Evolutionary conservation across 23 tunicate species (phyloP).

Genomic region (Clavelina lepadiformis): DNA sequence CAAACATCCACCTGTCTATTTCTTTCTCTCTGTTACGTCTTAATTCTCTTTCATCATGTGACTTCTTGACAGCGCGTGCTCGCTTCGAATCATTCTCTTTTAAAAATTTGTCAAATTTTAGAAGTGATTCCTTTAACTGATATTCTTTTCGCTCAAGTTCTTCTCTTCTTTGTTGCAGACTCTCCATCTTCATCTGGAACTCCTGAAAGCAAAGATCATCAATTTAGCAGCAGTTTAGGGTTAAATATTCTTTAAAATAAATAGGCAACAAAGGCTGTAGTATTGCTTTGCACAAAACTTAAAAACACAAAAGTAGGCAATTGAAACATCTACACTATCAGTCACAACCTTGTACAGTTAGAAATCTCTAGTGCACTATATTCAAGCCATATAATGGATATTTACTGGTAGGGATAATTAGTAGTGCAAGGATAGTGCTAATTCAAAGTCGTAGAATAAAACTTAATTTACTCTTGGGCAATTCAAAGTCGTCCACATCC

Average conservation of each 20-base stretch:
- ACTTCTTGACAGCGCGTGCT: conserved; percentile 84
- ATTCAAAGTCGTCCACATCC: too few species aligned
- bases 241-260: too few species aligned
- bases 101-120: conserved; percentile 93
- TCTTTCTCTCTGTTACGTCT: conserved; percentile 68
- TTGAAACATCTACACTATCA: not conserved
- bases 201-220: conserved; percentile 29
- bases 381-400: too few species aligned
- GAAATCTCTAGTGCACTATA: too few species aligned
- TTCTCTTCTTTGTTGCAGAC: conserved; percentile 91
- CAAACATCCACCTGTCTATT: conserved; percentile 38
- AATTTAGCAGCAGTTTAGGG: not conserved
- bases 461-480: too few species aligned
- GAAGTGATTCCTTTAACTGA: conserved; percentile 82
- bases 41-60: conserved; percentile 84
- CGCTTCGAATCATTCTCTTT: conserved; percentile 97
- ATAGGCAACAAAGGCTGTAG: too few species aligned
- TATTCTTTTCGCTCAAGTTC: conserved; percentile 95
- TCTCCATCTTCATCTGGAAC: conserved; percentile 98
- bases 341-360: not conserved
- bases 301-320: too few species aligned
- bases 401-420: too few species aligned
- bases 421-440: too few species aligned
- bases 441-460: too few species aligned
- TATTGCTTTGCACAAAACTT: too few species aligned